Percentiles rank a stretch among this genome's conserved stretches.
Evolutionary conservation across 2,113 vertebrate genomes (phyloP).

Genomic region (Lethenteron reissneri): DNA sequence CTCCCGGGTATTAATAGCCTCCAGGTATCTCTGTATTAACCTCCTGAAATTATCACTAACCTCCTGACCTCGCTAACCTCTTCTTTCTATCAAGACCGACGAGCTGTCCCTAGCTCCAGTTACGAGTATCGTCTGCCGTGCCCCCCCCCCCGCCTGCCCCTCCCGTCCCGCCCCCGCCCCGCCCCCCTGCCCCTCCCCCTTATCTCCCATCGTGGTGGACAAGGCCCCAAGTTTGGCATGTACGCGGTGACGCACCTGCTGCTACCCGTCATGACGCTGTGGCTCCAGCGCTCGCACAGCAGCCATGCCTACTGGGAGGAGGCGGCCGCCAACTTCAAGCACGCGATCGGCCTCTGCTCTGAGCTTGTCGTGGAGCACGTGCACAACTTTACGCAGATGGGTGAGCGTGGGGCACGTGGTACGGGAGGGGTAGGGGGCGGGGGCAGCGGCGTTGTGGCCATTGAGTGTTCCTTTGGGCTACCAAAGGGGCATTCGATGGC

Average conservation of each 20-base stretch:
- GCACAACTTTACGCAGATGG: constrained; percentile 70
- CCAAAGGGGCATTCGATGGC: no score
- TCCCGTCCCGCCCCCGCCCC: not conserved
- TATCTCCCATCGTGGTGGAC: not conserved
- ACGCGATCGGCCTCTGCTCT: constrained; percentile 77
- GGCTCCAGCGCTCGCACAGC: constrained; percentile 71
- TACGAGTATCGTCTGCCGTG: not conserved
- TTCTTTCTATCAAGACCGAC: no score
- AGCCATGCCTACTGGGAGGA: constrained; percentile 84
- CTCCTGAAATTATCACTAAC: not conserved
- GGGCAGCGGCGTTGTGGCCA: no score
- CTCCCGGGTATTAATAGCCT: no score
- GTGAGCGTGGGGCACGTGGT: constrained; percentile 16
- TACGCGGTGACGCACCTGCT: constrained; percentile 81
- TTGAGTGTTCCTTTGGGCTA: no score
- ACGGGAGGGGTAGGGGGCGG: no score
- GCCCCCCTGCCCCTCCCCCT: not conserved
- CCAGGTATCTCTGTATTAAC: not conserved
- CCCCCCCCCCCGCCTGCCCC: not conserved
- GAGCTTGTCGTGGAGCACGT: constrained; percentile 91
- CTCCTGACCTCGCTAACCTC: not conserved
- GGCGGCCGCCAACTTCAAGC: constrained; percentile 84
- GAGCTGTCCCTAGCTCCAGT: not conserved
- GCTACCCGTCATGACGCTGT: constrained; percentile 80
- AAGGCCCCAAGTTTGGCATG: constrained; percentile 87